Evolutionary conservation across 2,797 vertebrate species (phyloP).

Genomic region (Cryptoprocta ferox): DNA sequence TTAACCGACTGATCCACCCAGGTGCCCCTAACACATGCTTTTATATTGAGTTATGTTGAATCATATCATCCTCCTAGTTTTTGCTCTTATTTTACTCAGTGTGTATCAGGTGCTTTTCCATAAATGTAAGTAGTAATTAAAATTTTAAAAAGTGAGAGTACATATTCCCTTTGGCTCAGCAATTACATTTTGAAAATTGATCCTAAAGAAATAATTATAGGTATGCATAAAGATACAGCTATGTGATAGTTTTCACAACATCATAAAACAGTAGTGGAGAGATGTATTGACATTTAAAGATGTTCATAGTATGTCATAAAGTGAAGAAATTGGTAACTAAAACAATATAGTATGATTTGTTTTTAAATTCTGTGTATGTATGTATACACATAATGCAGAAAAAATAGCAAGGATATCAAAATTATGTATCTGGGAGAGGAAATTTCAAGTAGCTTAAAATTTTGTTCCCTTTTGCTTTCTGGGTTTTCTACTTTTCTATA

Average conservation of each 20-base stretch:
- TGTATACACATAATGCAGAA: neutral
- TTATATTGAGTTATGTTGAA: neutral
- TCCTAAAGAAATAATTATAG: neutral
- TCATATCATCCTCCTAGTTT: neutral
- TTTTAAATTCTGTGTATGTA: neutral
- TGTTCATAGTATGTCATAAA: neutral
- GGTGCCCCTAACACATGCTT: neutral
- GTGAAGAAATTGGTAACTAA: slow-evolving; percentile 29
- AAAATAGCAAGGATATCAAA: neutral
- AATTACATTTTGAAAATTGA: slow-evolving; percentile 7
- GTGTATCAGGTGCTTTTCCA: slow-evolving; percentile 2
- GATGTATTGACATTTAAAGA: neutral
- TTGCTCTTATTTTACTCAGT: neutral
- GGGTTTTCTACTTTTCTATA: neutral
- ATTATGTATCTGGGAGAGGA: neutral
- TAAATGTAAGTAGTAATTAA: slow-evolving; percentile 19
- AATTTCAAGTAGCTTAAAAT: neutral
- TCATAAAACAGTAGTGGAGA: neutral
- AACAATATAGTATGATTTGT: neutral
- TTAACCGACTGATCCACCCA: too few relatives aligned
- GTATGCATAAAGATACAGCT: neutral
- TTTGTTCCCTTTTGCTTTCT: slow-evolving; percentile 27
- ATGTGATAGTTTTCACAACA: neutral
- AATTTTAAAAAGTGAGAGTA: neutral
- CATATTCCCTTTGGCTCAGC: neutral